A percentile compares a stretch with the other conserved stretches of the same genome.
Evolutionary conservation across 2,888 invertebrate species (phyloP).

Genomic region (Platycheirus rosarum): DNA sequence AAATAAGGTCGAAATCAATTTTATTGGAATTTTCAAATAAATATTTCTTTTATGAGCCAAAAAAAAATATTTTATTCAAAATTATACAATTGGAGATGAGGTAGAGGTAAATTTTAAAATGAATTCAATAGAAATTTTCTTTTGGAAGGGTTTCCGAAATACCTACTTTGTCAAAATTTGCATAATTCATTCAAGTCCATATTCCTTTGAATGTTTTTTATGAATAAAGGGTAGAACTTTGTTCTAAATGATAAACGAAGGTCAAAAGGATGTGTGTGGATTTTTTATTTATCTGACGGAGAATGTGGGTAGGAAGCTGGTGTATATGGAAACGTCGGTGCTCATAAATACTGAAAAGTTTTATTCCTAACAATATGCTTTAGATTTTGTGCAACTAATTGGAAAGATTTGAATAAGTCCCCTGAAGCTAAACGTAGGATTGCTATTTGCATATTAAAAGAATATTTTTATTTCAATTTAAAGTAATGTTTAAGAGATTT

Average conservation of each 20-base stretch:
- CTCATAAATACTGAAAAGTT: too few species aligned
- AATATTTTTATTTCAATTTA: too few species aligned
- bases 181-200: constrained; percentile 28
- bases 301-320: not conserved
- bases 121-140: constrained; percentile 25
- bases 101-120: not conserved
- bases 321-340: too few species aligned
- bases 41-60: constrained; percentile 4
- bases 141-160: constrained; percentile 1
- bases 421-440: too few species aligned
- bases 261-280: constrained; percentile 16
- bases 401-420: constrained; percentile 8
- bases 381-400: constrained; percentile 23
- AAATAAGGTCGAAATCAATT: constrained; percentile 25
- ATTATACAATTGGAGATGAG: not conserved
- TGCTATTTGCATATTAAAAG: too few species aligned
- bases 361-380: not conserved
- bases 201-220: constrained; percentile 32
- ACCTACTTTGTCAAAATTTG: constrained; percentile 19
- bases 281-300: not conserved
- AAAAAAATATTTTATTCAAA: constrained; percentile 2
- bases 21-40: constrained; percentile 32
- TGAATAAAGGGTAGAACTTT: constrained; percentile 27
- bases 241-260: constrained; percentile 11
- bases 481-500: too few species aligned